Evolutionary conservation across 2,888 invertebrate genomes (phyloP).

Genomic region (Zygothrica quintamaculata): DNA sequence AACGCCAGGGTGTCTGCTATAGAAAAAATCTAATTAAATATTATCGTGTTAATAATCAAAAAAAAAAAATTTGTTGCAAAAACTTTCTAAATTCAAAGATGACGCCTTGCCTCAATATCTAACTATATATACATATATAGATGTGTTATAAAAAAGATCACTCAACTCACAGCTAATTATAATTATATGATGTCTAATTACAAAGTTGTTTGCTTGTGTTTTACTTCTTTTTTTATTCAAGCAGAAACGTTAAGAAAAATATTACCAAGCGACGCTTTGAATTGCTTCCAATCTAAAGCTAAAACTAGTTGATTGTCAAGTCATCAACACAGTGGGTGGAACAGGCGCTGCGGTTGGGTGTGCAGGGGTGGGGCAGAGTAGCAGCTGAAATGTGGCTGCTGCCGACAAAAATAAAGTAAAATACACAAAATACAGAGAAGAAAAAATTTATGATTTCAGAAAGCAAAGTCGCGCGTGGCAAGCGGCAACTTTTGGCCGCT

Average conservation of each 20-base stretch:
- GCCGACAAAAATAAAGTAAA: too few relatives aligned
- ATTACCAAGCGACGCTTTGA: conserved; percentile 15
- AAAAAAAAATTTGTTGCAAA: conserved; percentile 46
- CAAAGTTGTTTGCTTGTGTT: conserved; percentile 80
- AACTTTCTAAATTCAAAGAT: conserved; percentile 69
- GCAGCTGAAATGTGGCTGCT: conserved; percentile 7
- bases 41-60: conserved; percentile 80
- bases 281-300: conserved; percentile 22
- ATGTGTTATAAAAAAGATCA: conserved; percentile 58
- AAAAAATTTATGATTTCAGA: conserved; percentile 77
- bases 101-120: conserved; percentile 31
- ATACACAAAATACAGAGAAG: too few relatives aligned
- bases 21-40: conserved; percentile 75
- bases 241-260: too few relatives aligned
- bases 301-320: conserved; percentile 43
- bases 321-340: conserved; percentile 10
- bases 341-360: too few relatives aligned
- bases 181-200: conserved; percentile 78
- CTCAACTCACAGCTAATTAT: conserved; percentile 47
- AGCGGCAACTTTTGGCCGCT: conserved; percentile 37
- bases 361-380: conserved; percentile 2
- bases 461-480: conserved; percentile 73
- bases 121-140: too few relatives aligned
- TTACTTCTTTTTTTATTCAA: too few relatives aligned
- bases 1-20: conserved; percentile 45